Evolutionary conservation across 2,888 invertebrate genomes (phyloP).

Genomic region (Amblyteles armatorius): DNA sequence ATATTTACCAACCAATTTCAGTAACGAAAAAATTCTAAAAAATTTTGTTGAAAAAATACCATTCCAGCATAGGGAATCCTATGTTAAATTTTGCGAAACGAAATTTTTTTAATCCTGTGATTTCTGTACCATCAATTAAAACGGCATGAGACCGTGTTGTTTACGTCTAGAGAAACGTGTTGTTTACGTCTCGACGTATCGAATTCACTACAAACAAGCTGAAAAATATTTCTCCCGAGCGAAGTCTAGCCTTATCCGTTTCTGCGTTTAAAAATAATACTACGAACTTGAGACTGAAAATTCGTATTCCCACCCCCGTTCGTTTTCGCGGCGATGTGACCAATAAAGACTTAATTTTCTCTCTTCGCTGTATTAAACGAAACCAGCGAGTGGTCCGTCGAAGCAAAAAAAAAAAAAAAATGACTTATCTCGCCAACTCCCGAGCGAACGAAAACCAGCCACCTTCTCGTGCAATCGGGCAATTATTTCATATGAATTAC

Average conservation of each 20-base stretch:
- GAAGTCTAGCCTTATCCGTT: neutral
- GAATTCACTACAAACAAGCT: neutral
- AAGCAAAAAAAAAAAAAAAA: constrained; percentile 22
- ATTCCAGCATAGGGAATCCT: too few relatives aligned
- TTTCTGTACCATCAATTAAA: neutral
- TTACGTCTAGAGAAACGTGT: neutral
- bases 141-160: neutral
- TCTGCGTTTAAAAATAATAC: neutral
- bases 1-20: too few relatives aligned
- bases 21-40: too few relatives aligned
- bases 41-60: too few relatives aligned
- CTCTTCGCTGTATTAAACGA: constrained; percentile 35
- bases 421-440: neutral
- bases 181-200: neutral
- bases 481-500: constrained; percentile 71
- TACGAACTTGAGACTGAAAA: neutral
- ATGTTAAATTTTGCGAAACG: too few relatives aligned
- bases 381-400: constrained; percentile 29
- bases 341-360: constrained; percentile 39
- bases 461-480: constrained; percentile 68
- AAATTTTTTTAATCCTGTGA: neutral
- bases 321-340: neutral
- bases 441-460: constrained; percentile 20
- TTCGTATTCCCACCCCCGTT: neutral
- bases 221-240: neutral